Percentiles rank a stretch among this genome's conserved stretches.
Conservation (phyloP, 2,797 vertebrate genomes). For the Lutjanus campechanus region DNA sequence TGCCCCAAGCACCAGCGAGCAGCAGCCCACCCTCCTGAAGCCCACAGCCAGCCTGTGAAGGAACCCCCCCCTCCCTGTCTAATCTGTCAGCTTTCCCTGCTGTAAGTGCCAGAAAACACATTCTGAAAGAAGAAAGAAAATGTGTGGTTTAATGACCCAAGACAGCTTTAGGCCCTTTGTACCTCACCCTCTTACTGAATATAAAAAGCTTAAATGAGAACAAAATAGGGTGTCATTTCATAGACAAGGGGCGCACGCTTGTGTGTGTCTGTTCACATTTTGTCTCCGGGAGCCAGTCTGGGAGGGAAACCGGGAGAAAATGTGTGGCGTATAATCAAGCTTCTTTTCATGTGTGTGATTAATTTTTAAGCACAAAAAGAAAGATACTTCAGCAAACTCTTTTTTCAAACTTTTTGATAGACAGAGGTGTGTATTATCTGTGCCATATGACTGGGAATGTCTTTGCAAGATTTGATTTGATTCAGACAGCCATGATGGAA, state of each 20-base stretch:
- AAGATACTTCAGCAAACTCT: constrained; percentile 18
- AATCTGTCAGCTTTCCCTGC: constrained; percentile 80
- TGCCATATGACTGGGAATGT: no score
- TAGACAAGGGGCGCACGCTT: constrained; percentile 52
- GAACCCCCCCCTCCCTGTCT: constrained; percentile 61
- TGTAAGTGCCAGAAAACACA: constrained; percentile 77
- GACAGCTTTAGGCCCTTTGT: constrained; percentile 77
- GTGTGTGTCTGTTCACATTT: constrained; percentile 56
- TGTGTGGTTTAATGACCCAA: constrained; percentile 81
- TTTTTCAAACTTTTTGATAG: constrained; percentile 18
- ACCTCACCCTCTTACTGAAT: constrained; percentile 74
- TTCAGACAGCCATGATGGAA: no score
- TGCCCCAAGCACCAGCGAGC: constrained; percentile 74
- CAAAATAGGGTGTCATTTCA: constrained; percentile 77
- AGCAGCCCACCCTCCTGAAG: constrained; percentile 76
- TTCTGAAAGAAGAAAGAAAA: constrained; percentile 75
- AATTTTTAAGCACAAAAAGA: constrained; percentile 41
- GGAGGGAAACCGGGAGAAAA: constrained; percentile 21
- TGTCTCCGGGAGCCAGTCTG: constrained; percentile 24
- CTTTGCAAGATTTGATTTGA: no score
- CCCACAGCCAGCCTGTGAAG: constrained; percentile 71
- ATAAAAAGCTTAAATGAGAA: constrained; percentile 81
- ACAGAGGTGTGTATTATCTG: background rate
- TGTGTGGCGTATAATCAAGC: constrained; percentile 27
- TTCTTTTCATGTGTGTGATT: constrained; percentile 42